Percentiles rank a stretch among this genome's conserved stretches.
phyloP scores from a whole-genome alignment of 37 sponge, comb jelly and placozoan genomes.

The Cladorhizidae sp. region DNA sequence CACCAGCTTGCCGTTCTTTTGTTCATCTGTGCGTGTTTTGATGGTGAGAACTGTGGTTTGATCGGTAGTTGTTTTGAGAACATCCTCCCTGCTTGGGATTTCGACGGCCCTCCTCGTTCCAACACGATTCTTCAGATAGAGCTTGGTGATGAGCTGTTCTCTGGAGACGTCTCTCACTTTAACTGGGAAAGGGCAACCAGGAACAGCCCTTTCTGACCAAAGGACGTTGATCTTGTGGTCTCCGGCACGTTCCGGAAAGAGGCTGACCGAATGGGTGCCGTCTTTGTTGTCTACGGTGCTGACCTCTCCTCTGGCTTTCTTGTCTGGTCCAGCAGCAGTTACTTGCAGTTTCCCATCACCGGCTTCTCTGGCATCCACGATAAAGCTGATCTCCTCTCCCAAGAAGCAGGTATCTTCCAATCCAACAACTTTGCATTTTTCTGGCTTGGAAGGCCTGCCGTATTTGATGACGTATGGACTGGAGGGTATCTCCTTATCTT shows the following conservation, averaged over 20 bases:
- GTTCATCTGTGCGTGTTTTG: conserved; percentile 10
- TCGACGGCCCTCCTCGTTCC: background rate
- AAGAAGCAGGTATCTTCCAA: conserved; percentile 9
- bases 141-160: conserved; percentile 31
- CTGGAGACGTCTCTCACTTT: conserved; percentile 19
- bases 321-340: conserved; percentile 24
- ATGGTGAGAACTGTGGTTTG: conserved; percentile 3
- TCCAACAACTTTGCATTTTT: conserved; percentile 38
- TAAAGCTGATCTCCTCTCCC: conserved; percentile 37
- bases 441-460: conserved; percentile 56
- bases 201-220: conserved; percentile 59
- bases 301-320: conserved; percentile 9
- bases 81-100: background rate
- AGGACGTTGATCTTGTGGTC: conserved; percentile 15
- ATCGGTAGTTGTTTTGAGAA: conserved; percentile 17
- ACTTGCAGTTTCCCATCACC: conserved; percentile 51
- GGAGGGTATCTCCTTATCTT: conserved; percentile 52
- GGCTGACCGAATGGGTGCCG: conserved; percentile 8
- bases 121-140: conserved; percentile 1
- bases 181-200: conserved; percentile 49
- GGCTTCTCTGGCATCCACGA: conserved; percentile 45
- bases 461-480: conserved; percentile 73
- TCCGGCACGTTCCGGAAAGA: conserved; percentile 23
- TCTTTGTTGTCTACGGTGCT: conserved; percentile 37
- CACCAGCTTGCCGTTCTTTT: conserved; percentile 5